Evolutionary conservation across 2,797 vertebrate species (phyloP).

Genomic region (Oreonectes daqikongensis): DNA sequence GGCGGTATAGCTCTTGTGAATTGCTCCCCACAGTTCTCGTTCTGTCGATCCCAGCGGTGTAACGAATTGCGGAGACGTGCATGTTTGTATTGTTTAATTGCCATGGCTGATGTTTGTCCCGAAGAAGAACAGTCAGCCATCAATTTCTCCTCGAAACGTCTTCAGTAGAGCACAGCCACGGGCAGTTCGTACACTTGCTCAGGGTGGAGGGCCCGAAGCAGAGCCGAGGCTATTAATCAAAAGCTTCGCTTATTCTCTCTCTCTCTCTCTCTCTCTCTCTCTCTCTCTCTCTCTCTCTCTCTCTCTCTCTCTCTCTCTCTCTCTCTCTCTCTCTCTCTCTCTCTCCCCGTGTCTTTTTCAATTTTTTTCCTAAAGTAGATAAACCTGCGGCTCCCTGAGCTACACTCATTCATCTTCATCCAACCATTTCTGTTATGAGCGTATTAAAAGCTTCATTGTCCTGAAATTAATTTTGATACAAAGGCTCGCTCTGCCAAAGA

Average conservation of each 20-base stretch:
- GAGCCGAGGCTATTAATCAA: constrained; percentile 55
- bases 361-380: constrained; percentile 40
- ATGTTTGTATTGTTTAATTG: constrained; percentile 45
- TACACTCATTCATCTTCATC: constrained; percentile 54
- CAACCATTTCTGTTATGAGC: constrained; percentile 50
- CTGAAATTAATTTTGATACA: constrained; percentile 60
- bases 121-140: constrained; percentile 46
- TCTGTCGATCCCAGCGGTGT: constrained; percentile 39
- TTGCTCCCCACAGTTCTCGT: constrained; percentile 34
- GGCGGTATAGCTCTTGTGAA: constrained; percentile 18
- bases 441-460: constrained; percentile 59
- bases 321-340: too few species aligned
- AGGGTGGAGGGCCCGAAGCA: constrained; percentile 29
- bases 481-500: constrained; percentile 51
- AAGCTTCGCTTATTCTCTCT: constrained; percentile 18
- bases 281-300: background rate
- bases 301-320: too few species aligned
- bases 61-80: constrained; percentile 44
- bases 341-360: too few species aligned
- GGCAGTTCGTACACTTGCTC: constrained; percentile 38
- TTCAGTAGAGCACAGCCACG: constrained; percentile 32
- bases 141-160: constrained; percentile 43
- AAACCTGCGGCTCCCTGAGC: constrained; percentile 39
- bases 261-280: constrained; percentile 9
- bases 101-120: constrained; percentile 39